Evolutionary conservation across 2,888 invertebrate species (phyloP).

Genomic region (Perdita meconis): DNA sequence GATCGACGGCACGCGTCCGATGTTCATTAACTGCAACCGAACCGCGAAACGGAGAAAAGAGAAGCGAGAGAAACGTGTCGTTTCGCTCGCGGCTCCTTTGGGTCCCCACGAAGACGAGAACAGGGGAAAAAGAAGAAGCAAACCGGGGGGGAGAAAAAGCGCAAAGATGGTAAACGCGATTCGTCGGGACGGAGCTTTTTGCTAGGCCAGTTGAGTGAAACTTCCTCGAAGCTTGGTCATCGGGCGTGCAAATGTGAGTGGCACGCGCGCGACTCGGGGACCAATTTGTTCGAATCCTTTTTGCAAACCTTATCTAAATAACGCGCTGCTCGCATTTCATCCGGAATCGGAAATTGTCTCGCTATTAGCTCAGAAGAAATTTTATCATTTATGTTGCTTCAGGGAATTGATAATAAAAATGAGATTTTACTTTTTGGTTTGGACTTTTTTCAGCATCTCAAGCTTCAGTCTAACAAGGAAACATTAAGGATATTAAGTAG

Average conservation of each 20-base stretch:
- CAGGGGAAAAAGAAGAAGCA: not conserved
- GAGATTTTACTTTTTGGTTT: too few relatives aligned
- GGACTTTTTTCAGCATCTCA: too few relatives aligned
- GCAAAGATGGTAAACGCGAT: conserved; percentile 34
- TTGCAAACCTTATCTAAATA: not conserved
- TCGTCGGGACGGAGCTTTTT: conserved; percentile 43
- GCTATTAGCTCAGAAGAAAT: too few relatives aligned
- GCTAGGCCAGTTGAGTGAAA: conserved; percentile 40
- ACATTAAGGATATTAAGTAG: too few relatives aligned
- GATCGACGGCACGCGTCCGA: conserved; percentile 70
- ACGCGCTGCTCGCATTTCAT: too few relatives aligned
- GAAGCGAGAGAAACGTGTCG: conserved; percentile 74
- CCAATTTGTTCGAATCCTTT: not conserved
- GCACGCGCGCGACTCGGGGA: conserved; percentile 1
- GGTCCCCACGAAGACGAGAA: conserved; percentile 42
- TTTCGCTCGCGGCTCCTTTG: conserved; percentile 78
- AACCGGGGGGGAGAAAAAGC: conserved; percentile 18
- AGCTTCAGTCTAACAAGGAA: too few relatives aligned
- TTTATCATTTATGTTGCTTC: too few relatives aligned
- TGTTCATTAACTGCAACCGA: conserved; percentile 66
- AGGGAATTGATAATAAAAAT: too few relatives aligned
- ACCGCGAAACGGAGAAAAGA: conserved; percentile 32
- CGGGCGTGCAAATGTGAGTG: conserved; percentile 38
- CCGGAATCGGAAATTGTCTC: too few relatives aligned
- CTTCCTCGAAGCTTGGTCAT: conserved; percentile 53